Conservation (phyloP, 2,113 vertebrate species). For the Cyanoliseus patagonus region DNA sequence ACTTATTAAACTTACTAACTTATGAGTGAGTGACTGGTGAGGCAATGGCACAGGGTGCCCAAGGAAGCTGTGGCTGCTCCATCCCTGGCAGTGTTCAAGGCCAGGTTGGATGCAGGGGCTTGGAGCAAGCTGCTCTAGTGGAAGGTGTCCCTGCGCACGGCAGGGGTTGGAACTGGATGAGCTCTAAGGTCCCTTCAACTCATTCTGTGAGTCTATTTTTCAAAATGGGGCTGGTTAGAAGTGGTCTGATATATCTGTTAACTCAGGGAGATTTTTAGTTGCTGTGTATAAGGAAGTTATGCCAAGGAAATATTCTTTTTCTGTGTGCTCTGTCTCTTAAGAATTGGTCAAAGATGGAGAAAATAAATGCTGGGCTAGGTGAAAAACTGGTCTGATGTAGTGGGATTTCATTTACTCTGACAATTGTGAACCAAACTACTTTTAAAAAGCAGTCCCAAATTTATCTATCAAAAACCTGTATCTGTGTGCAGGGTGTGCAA, state of each 20-base stretch:
- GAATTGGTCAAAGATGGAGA: not conserved
- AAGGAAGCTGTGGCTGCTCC: not conserved
- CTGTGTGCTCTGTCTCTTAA: not conserved
- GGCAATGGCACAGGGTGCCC: not conserved
- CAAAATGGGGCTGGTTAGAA: not conserved
- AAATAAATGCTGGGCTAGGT: not conserved
- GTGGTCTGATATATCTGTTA: not conserved
- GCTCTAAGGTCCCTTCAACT: not conserved
- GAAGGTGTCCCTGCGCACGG: not conserved
- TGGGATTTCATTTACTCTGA: not conserved
- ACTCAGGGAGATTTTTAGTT: conserved; percentile 62
- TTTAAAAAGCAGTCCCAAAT: not conserved
- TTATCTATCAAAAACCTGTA: not conserved
- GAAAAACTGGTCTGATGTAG: not conserved
- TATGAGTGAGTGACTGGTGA: too few species aligned
- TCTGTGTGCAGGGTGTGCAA: not conserved
- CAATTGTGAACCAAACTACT: not conserved
- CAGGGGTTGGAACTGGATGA: not conserved
- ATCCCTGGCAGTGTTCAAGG: not conserved
- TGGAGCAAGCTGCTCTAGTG: not conserved
- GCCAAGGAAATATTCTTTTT: not conserved
- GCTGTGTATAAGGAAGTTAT: conserved; percentile 14
- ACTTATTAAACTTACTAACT: too few species aligned
- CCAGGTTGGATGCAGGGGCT: not conserved
- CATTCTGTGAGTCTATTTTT: not conserved